Evolutionary conservation across 2,888 invertebrate species (phyloP).

Genomic region (Tetanocera ferruginea): DNA sequence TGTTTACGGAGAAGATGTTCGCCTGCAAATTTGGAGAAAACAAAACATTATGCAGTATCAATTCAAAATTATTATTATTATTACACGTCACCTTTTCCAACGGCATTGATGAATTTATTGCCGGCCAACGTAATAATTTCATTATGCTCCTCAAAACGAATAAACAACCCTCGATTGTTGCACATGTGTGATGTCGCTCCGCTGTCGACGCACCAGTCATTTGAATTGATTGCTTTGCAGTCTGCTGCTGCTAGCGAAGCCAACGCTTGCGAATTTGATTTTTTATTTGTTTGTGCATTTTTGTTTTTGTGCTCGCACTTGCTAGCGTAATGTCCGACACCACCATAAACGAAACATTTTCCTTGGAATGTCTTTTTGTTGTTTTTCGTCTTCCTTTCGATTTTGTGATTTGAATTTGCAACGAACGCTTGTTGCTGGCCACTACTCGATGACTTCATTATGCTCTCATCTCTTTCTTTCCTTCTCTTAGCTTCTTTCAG

Average conservation of each 20-base stretch:
- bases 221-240: slow-evolving; percentile 21
- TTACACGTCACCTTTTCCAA: neutral
- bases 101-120: neutral
- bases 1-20: neutral
- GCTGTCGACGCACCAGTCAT: slow-evolving; percentile 11
- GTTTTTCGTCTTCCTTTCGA: slow-evolving; percentile 2
- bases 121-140: neutral
- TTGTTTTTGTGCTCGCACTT: slow-evolving; percentile 28
- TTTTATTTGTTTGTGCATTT: slow-evolving; percentile 8
- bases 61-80: neutral
- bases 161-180: neutral
- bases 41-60: neutral
- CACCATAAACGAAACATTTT: slow-evolving; percentile 31
- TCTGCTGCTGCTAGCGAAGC: slow-evolving; percentile 30
- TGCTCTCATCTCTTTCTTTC: slow-evolving; percentile 26
- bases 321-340: slow-evolving; percentile 34
- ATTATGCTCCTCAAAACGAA: too few species aligned
- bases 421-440: slow-evolving; percentile 18
- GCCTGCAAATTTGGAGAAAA: neutral
- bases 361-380: slow-evolving; percentile 21
- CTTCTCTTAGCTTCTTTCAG: slow-evolving; percentile 37
- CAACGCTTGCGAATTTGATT: slow-evolving; percentile 12
- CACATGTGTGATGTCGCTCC: neutral
- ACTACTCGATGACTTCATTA: slow-evolving; percentile 9
- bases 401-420: slow-evolving; percentile 9